Conservation (phyloP, 2,888 invertebrate species). For the Lithophane semibrunnea region DNA sequence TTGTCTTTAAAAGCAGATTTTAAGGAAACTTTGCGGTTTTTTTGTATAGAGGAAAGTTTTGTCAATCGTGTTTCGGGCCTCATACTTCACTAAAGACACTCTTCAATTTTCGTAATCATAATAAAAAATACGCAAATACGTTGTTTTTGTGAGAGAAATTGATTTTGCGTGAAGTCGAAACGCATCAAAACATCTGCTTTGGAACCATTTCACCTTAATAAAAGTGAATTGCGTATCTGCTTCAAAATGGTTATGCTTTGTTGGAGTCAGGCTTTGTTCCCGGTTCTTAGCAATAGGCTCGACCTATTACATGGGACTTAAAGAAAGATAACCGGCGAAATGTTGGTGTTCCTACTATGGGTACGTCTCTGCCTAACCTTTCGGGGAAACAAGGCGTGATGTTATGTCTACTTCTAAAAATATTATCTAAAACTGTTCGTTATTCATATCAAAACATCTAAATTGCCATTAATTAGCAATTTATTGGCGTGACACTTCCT, state of each 20-base stretch:
- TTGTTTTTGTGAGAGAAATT: too few relatives aligned
- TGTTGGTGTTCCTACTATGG: background rate
- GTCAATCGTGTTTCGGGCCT: too few relatives aligned
- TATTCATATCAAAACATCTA: constrained; percentile 43
- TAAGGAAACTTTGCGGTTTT: too few relatives aligned
- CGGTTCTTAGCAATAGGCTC: background rate
- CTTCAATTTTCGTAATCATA: too few relatives aligned
- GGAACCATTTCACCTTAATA: too few relatives aligned
- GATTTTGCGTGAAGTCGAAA: too few relatives aligned
- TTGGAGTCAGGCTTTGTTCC: background rate
- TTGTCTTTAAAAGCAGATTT: too few relatives aligned
- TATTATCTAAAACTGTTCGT: constrained; percentile 21
- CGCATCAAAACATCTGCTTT: too few relatives aligned
- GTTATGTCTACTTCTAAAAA: background rate
- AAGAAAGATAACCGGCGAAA: background rate
- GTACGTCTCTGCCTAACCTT: background rate
- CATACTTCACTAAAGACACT: too few relatives aligned
- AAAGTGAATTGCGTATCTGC: background rate
- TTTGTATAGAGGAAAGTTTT: too few relatives aligned
- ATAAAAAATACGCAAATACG: too few relatives aligned
- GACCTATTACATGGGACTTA: background rate
- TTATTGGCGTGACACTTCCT: constrained; percentile 59
- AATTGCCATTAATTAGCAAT: constrained; percentile 48
- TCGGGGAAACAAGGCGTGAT: background rate
- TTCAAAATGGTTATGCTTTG: background rate